Evolutionary conservation across 2,888 invertebrate species (phyloP).

Genomic region (Dasysyrphus tricinctus): DNA sequence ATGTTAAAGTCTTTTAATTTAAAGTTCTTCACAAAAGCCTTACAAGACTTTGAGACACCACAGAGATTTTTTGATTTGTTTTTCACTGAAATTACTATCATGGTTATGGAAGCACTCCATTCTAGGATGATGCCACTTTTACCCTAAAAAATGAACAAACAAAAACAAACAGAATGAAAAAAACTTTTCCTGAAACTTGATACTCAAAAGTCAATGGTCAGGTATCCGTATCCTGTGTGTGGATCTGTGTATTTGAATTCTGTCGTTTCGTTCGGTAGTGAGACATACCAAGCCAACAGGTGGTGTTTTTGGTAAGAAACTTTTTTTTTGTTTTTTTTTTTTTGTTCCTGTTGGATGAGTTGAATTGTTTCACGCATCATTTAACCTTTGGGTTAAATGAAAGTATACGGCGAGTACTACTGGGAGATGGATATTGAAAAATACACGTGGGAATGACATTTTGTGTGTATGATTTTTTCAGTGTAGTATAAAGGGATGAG

Average conservation of each 20-base stretch:
- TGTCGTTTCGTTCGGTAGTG: not conserved
- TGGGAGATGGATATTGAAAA: constrained; percentile 19
- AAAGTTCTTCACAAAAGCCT: too few species aligned
- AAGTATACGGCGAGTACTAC: not conserved
- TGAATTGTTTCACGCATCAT: constrained; percentile 60
- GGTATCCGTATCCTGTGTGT: constrained; percentile 14
- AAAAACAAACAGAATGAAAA: not conserved
- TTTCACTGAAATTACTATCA: not conserved
- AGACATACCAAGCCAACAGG: constrained; percentile 51
- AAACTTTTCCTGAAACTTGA: constrained; percentile 23
- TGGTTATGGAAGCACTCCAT: not conserved
- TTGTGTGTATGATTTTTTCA: not conserved
- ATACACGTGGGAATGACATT: constrained; percentile 27
- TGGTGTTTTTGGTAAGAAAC: constrained; percentile 46
- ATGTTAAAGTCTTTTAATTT: too few species aligned
- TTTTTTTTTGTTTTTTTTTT: not conserved
- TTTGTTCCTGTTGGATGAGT: not conserved
- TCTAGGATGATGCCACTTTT: not conserved
- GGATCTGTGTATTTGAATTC: not conserved
- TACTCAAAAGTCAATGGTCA: constrained; percentile 66
- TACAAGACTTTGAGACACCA: not conserved
- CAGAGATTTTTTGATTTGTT: not conserved
- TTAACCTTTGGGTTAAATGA: constrained; percentile 58
- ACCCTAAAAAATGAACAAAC: constrained; percentile 7
- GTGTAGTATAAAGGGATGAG: constrained; percentile 16